phyloP scores from a whole-genome alignment of 2,113 vertebrate genomes.

The Sus scrofa region DNA sequence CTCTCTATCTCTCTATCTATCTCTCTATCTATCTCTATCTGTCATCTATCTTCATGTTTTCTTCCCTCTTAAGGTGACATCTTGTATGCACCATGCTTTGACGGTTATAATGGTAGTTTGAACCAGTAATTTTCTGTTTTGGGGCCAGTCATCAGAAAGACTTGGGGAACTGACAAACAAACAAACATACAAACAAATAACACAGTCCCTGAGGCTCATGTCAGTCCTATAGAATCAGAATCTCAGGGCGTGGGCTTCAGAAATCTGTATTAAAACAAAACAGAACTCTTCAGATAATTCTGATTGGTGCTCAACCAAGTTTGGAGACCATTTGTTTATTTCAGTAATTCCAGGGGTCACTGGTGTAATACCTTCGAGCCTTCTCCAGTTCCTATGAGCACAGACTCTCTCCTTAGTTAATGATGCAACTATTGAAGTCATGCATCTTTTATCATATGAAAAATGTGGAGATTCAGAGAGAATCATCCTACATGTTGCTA shows the following conservation, averaged over 20 bases:
- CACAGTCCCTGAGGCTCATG: not conserved
- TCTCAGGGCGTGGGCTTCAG: not conserved
- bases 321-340: not conserved
- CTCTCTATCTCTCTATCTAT: no score
- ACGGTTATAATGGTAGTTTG: not conserved
- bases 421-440: not conserved
- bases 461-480: not conserved
- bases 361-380: not conserved
- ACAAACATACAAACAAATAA: not conserved
- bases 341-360: not conserved
- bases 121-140: not conserved
- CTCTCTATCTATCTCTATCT: no score
- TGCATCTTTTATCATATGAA: not conserved
- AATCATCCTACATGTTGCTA: not conserved
- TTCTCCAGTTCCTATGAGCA: not conserved
- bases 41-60: not conserved
- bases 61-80: not conserved
- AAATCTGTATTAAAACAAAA: not conserved
- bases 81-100: not conserved
- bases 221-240: not conserved
- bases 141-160: not conserved
- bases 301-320: not conserved
- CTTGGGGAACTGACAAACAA: not conserved
- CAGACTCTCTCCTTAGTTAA: not conserved
- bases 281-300: not conserved